A percentile compares a stretch with the other conserved stretches of the same genome.
These are phyloP conservation scores for Drosophila pectinifera DNA, from an alignment of 1,140 invertebrate genomes.

Conservation along the genomic window DNA sequence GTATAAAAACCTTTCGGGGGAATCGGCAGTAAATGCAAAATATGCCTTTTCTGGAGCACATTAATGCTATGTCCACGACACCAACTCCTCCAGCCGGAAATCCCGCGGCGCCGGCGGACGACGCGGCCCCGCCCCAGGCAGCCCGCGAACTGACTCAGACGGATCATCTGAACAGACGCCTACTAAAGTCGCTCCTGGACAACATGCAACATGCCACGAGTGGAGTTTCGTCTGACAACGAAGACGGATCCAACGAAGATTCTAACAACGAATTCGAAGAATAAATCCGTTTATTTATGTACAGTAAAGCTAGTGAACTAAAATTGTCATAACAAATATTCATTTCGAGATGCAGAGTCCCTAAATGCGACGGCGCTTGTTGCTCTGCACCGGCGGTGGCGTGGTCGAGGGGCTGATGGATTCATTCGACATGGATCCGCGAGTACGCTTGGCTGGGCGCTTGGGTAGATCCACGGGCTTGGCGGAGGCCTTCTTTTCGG, in stretches of 20 bases:
- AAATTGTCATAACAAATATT: constrained; percentile 35
- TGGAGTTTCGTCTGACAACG: constrained; percentile 11
- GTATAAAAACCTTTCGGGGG: constrained; percentile 1
- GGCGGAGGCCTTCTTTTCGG: constrained; percentile 72
- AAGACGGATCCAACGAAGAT: constrained; percentile 46
- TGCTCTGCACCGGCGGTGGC: constrained; percentile 76
- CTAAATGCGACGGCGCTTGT: constrained; percentile 81
- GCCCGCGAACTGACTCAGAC: constrained; percentile 77
- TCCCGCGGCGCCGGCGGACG: constrained; percentile 29
- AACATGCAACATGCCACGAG: constrained; percentile 60
- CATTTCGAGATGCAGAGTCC: constrained; percentile 11
- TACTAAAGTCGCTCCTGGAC: constrained; percentile 71
- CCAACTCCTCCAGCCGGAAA: constrained; percentile 30
- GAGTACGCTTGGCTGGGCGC: constrained; percentile 78
- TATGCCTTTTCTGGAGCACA: constrained; percentile 65
- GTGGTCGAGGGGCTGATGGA: constrained; percentile 84
- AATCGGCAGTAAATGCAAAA: constrained; percentile 17
- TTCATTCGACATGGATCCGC: constrained; percentile 83
- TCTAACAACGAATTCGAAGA: constrained; percentile 66
- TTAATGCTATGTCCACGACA: constrained; percentile 52
- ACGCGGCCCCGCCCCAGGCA: constrained; percentile 24
- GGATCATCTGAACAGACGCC: constrained; percentile 73
- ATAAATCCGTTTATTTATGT: constrained; percentile 59
- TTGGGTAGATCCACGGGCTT: constrained; percentile 76
- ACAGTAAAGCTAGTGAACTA: constrained; percentile 61